Conservation (phyloP, 2,888 invertebrate genomes). For the Nemotelus nigrinus region DNA sequence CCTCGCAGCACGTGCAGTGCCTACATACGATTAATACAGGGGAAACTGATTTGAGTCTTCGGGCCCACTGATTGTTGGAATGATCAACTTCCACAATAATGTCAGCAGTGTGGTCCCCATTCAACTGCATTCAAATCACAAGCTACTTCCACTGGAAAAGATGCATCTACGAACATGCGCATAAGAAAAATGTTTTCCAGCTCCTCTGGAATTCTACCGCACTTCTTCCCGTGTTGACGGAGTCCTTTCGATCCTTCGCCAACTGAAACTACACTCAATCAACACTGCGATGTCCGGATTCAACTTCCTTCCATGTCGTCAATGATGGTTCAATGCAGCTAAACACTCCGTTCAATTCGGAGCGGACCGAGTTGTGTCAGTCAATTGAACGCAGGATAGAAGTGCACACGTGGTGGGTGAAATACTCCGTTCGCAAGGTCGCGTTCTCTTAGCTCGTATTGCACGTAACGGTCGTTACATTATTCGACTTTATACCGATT, state of each 20-base stretch:
- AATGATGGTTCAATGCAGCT: conserved; percentile 9
- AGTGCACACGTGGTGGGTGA: conserved; percentile 36
- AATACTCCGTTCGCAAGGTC: conserved; percentile 9
- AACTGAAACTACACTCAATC: not conserved
- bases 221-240: not conserved
- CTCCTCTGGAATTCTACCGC: not conserved
- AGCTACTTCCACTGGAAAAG: too few species aligned
- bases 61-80: too few species aligned
- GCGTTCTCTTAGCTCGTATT: conserved; percentile 16
- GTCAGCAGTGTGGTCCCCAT: too few species aligned
- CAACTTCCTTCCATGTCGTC: not conserved
- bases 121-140: too few species aligned
- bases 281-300: not conserved
- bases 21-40: too few species aligned
- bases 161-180: not conserved
- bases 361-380: conserved; percentile 21
- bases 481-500: too few species aligned
- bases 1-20: too few species aligned
- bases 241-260: conserved; percentile 1
- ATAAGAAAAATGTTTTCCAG: not conserved
- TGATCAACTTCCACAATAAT: too few species aligned
- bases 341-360: conserved; percentile 6
- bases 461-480: not conserved
- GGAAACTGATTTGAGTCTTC: too few species aligned
- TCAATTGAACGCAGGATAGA: conserved; percentile 39